Conservation (phyloP, 2,113 vertebrate genomes). For the Chauna torquata region DNA sequence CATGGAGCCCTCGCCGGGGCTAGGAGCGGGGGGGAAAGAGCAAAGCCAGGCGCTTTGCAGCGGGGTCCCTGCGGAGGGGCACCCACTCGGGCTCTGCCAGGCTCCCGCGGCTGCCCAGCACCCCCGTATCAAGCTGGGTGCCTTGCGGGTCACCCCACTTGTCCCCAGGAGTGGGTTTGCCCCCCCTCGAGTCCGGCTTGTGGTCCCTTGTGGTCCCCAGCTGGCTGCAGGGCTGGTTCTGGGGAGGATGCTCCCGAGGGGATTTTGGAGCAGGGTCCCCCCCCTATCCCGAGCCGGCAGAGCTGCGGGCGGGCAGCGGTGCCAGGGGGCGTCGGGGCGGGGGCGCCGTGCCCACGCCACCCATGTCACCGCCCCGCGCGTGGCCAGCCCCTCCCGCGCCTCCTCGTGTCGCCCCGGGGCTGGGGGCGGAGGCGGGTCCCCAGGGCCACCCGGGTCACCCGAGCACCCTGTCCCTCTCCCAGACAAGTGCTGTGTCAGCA, state of each 20-base stretch:
- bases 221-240: background rate
- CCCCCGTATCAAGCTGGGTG: background rate
- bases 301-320: accelerated
- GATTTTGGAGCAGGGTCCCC: accelerated
- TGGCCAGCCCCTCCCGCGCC: background rate
- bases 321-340: accelerated
- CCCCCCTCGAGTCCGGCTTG: background rate
- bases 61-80: accelerated
- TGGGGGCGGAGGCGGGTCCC: background rate
- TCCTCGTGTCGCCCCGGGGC: background rate
- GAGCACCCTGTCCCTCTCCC: background rate
- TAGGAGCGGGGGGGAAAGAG: background rate
- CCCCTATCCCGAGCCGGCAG: accelerated
- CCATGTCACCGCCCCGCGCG: background rate
- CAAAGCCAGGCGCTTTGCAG: accelerated
- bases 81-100: accelerated
- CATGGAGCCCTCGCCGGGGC: background rate
- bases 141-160: accelerated
- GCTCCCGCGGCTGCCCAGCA: background rate
- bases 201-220: accelerated
- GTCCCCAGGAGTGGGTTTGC: background rate
- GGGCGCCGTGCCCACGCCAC: background rate
- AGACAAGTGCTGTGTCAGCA: conserved; percentile 62
- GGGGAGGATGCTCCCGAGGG: background rate
- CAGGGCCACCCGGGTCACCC: conserved; percentile 14